phyloP scores from a whole-genome alignment of 1,140 invertebrate genomes.

The Melanaphis sacchari region DNA sequence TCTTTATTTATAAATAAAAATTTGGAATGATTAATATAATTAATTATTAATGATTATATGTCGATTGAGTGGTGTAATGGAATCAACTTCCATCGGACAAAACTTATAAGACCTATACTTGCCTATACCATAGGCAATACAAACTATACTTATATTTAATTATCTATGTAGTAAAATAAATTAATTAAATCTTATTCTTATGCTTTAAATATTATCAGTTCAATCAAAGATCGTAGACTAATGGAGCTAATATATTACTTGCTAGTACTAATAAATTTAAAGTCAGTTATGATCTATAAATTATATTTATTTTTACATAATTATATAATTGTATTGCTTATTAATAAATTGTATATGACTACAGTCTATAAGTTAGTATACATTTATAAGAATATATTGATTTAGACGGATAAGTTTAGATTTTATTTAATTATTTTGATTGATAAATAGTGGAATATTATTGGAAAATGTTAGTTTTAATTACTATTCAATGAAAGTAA shows the following conservation, averaged over 20 bases:
- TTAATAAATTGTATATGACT: too few species aligned
- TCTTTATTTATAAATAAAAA: not conserved
- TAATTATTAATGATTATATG: not conserved
- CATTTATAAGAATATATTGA: not conserved
- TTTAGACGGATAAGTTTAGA: not conserved
- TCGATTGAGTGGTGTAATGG: too few species aligned
- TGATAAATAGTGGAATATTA: not conserved
- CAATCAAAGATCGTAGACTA: not conserved
- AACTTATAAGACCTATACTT: too few species aligned
- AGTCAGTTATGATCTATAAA: not conserved
- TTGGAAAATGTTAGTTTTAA: not conserved
- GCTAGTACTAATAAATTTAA: not conserved
- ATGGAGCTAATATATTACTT: not conserved
- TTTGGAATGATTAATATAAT: not conserved
- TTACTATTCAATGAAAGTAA: not conserved
- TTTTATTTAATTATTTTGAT: not conserved
- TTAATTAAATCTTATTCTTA: not conserved
- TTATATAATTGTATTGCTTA: too few species aligned
- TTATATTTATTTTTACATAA: too few species aligned
- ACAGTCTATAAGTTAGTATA: too few species aligned
- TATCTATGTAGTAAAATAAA: not conserved
- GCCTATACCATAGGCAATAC: not conserved
- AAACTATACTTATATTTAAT: not conserved
- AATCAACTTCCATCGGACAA: too few species aligned
- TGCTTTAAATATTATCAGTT: not conserved